These are phyloP conservation scores for Centrocercus urophasianus DNA, from an alignment of 2,113 vertebrate genomes.

Conservation along the genomic window DNA sequence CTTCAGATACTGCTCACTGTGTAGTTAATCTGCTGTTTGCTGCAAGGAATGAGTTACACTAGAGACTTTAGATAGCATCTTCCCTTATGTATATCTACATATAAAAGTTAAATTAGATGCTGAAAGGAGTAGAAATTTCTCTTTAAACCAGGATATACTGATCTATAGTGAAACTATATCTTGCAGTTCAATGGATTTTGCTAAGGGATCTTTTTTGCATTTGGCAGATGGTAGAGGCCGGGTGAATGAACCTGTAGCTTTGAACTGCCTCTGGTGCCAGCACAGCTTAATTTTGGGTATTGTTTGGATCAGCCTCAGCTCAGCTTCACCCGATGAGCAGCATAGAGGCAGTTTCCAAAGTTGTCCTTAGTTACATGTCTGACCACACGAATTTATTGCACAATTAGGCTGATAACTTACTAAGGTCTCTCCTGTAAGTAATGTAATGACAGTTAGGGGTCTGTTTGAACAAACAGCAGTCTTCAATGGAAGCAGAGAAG, in stretches of 20 bases:
- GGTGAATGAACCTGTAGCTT: not conserved
- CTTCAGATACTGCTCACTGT: not conserved
- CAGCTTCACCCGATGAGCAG: not conserved
- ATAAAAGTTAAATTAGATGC: not conserved
- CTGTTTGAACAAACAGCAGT: not conserved
- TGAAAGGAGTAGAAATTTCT: not conserved
- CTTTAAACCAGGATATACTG: not conserved
- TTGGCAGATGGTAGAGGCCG: not conserved
- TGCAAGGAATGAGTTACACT: not conserved
- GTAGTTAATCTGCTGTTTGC: not conserved
- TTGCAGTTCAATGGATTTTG: not conserved
- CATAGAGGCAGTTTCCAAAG: not conserved
- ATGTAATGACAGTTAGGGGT: not conserved
- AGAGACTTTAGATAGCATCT: not conserved
- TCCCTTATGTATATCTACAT: rapidly evolving
- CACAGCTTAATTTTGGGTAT: not conserved
- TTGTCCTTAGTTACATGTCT: not conserved
- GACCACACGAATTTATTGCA: not conserved
- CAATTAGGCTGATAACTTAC: not conserved
- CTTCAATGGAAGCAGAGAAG: not conserved
- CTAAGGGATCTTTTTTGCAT: not conserved
- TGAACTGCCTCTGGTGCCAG: not conserved
- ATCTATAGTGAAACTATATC: not conserved
- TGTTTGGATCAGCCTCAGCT: not conserved
- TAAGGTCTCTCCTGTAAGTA: not conserved